Evolutionary conservation across 2,113 vertebrate species (phyloP).

Genomic region (Prolemur simus): DNA sequence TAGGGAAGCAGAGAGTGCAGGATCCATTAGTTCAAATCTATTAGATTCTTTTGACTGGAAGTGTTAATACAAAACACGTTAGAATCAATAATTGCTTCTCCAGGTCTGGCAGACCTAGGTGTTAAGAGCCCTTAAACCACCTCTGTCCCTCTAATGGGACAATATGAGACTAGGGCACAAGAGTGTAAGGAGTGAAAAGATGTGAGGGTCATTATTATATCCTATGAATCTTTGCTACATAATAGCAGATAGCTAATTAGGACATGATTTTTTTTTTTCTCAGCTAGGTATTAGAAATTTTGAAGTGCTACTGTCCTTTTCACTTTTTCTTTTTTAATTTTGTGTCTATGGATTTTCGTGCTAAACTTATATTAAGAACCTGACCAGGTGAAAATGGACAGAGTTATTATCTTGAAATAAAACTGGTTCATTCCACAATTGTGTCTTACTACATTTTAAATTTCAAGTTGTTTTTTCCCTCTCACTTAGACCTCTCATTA

Average conservation of each 20-base stretch:
- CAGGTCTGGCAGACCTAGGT: not conserved
- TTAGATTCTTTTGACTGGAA: conserved; percentile 20
- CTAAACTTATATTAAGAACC: conserved; percentile 55
- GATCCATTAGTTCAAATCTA: conserved; percentile 34
- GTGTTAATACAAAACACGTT: conserved; percentile 30
- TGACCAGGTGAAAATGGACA: not conserved
- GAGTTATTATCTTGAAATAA: conserved; percentile 47
- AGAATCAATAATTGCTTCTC: conserved; percentile 45
- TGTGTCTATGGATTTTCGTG: conserved; percentile 37
- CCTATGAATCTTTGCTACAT: not conserved
- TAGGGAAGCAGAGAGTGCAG: not conserved
- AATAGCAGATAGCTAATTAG: conserved; percentile 56
- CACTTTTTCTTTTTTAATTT: conserved; percentile 50
- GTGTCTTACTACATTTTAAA: not conserved
- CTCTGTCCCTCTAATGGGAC: conserved; percentile 12
- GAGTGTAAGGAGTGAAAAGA: not conserved
- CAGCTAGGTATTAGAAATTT: conserved; percentile 44
- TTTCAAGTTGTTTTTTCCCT: not conserved
- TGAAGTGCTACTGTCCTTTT: conserved; percentile 51
- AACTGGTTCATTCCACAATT: not conserved
- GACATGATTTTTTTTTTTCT: conserved; percentile 17
- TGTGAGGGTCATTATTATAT: not conserved
- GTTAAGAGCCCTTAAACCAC: conserved; percentile 37
- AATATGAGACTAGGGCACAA: not conserved
- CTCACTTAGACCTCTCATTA: not conserved